Evolutionary conservation across 2,113 vertebrate species (phyloP).

Genomic region (Mus spicilegus): DNA sequence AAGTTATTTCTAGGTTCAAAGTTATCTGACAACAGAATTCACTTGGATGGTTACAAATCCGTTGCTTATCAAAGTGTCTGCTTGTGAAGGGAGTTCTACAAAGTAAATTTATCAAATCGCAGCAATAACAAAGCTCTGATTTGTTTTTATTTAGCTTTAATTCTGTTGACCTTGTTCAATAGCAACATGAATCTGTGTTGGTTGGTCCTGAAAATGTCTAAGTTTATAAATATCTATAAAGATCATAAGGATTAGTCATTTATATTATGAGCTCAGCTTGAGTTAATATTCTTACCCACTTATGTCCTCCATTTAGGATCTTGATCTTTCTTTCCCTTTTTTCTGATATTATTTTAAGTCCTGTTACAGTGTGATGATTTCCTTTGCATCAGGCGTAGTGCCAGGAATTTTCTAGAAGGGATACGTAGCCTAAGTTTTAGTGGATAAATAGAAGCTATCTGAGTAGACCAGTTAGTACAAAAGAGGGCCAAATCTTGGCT

Average conservation of each 20-base stretch:
- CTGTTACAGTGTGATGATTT: background rate
- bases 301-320: background rate
- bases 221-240: background rate
- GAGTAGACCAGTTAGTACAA: no score
- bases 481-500: background rate
- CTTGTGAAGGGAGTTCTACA: background rate
- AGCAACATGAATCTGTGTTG: background rate
- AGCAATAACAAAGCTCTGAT: background rate
- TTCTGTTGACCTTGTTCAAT: constrained; percentile 14
- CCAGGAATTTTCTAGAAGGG: background rate
- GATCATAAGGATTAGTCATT: background rate
- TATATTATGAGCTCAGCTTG: background rate
- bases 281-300: background rate
- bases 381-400: background rate
- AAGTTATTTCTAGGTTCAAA: no score
- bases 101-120: background rate
- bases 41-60: background rate
- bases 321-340: background rate
- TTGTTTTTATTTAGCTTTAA: constrained; percentile 29
- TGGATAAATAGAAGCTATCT: background rate
- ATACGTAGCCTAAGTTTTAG: background rate
- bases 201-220: background rate
- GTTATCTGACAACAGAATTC: background rate
- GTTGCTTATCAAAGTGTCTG: background rate
- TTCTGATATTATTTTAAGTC: background rate